Evolutionary conservation across 2,113 vertebrate genomes (phyloP), one percentile per base, ranked within the genome.

Genomic region (Rostratula benghalensis): DNA sequence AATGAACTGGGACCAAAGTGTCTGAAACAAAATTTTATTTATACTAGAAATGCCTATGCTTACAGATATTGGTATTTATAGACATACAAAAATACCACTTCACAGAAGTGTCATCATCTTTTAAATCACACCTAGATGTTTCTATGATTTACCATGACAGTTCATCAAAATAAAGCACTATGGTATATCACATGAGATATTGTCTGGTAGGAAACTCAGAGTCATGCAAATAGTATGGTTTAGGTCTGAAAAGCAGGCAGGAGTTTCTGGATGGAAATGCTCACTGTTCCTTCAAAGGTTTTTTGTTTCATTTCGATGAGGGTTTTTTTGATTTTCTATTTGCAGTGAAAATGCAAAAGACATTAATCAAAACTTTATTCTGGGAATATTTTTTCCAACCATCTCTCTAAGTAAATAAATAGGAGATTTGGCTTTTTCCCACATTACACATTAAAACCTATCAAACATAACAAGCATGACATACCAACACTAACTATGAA

Each of bases 21-120:
- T 33, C 41, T 86, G n/a, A 89, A 92, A 24, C 5, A n/a, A 86
- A 63, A 67, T 83, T 77, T 77, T 81, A 87, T 89, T 95, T 87
- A 70, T 71, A 48, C 10, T 50, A 13, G 64, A 86, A 94, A 84
- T 89, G 9, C 15, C 7, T 70, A 5, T 83, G 48, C 45, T 88
- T 76, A 69, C 16, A 83, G 53, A 48, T 94, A 80, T 8, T 51
- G 35, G 43, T 93, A 92, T 87, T 93, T 94, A 88, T 81, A 81
- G 91, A 75, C 51, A 67, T 67, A 43, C 10, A 63, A 78, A 89
- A 46, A 31, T 67, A 83, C 22, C n/a, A 63, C 60, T 89, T 92
- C n/a, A 90, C 63, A 92, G 54, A 92, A 65, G 9, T 63, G 46
- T 74, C 94, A 81, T 74, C 79, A 74, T 81, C 14, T 89, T 90